Conservation (phyloP, 1,140 invertebrate genomes). For the Parapsyche elsis region DNA sequence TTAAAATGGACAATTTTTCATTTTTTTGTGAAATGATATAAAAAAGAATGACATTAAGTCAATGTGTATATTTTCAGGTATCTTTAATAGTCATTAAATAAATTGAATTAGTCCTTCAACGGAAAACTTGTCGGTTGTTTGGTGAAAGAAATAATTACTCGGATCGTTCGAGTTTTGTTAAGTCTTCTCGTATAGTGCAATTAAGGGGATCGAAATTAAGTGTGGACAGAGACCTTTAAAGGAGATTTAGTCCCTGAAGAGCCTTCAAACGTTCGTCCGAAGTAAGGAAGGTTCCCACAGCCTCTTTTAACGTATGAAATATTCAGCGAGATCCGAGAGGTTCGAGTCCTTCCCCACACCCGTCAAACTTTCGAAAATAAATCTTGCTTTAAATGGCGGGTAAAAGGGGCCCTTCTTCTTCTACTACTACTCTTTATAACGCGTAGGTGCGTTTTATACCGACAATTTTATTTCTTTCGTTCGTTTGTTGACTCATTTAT, state of each 20-base stretch:
- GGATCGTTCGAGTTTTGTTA: not conserved
- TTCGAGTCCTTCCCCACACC: not conserved
- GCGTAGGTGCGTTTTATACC: constrained; percentile 20
- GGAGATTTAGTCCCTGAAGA: constrained; percentile 18
- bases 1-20: too few relatives aligned
- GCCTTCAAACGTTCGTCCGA: not conserved
- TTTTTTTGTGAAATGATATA: too few relatives aligned
- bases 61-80: too few relatives aligned
- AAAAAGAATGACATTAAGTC: too few relatives aligned
- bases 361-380: constrained; percentile 50
- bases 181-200: not conserved
- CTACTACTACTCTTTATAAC: constrained; percentile 3
- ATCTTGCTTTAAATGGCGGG: constrained; percentile 40
- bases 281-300: constrained; percentile 23
- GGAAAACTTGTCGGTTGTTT: too few relatives aligned
- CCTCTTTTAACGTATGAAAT: constrained; percentile 47
- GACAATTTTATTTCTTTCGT: constrained; percentile 46
- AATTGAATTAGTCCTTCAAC: too few relatives aligned
- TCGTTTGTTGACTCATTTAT: constrained; percentile 54
- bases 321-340: constrained; percentile 42
- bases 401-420: not conserved
- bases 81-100: too few relatives aligned
- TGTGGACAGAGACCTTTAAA: constrained; percentile 21
- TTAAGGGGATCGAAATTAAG: constrained; percentile 23
- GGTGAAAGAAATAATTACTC: not conserved